phyloP scores from a whole-genome alignment of 2,888 invertebrate species.

The Scotopteryx bipunctaria region DNA sequence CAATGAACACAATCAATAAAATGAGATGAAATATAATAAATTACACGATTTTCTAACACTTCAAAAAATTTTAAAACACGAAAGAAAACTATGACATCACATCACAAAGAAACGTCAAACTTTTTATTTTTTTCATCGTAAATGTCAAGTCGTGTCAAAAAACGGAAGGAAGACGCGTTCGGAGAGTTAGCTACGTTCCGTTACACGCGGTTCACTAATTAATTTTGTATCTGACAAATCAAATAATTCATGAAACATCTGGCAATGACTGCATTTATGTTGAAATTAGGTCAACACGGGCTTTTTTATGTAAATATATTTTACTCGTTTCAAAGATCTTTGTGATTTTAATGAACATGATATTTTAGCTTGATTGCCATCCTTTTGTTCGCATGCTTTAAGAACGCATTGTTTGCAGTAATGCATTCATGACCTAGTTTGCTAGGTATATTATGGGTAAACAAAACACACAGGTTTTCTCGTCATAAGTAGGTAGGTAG shows the following conservation, averaged over 20 bases:
- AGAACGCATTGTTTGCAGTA: slow-evolving; percentile 63
- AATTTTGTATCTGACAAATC: too few relatives aligned
- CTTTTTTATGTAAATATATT: slow-evolving; percentile 52
- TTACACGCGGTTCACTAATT: slow-evolving; percentile 63
- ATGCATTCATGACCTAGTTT: slow-evolving; percentile 45
- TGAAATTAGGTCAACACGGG: slow-evolving; percentile 63
- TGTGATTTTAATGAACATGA: too few relatives aligned
- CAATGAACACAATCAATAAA: slow-evolving; percentile 40
- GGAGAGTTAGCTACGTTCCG: slow-evolving; percentile 69
- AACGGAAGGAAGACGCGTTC: slow-evolving; percentile 42
- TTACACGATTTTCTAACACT: slow-evolving; percentile 42
- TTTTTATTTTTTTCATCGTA: slow-evolving; percentile 51
- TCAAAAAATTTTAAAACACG: slow-evolving; percentile 49
- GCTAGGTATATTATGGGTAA: slow-evolving; percentile 19
- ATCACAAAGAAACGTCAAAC: slow-evolving; percentile 71
- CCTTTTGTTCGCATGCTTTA: slow-evolving; percentile 65
- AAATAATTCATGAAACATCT: too few relatives aligned
- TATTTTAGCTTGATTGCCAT: too few relatives aligned
- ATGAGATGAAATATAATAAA: slow-evolving; percentile 27
- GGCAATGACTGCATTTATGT: background rate
- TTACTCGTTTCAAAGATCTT: too few relatives aligned
- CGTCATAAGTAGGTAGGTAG: background rate
- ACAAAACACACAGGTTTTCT: background rate
- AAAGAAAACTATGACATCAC: slow-evolving; percentile 54
- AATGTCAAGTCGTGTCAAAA: slow-evolving; percentile 28